Evolutionary conservation across 2,797 vertebrate species (phyloP).

Genomic region (Characodon lateralis): DNA sequence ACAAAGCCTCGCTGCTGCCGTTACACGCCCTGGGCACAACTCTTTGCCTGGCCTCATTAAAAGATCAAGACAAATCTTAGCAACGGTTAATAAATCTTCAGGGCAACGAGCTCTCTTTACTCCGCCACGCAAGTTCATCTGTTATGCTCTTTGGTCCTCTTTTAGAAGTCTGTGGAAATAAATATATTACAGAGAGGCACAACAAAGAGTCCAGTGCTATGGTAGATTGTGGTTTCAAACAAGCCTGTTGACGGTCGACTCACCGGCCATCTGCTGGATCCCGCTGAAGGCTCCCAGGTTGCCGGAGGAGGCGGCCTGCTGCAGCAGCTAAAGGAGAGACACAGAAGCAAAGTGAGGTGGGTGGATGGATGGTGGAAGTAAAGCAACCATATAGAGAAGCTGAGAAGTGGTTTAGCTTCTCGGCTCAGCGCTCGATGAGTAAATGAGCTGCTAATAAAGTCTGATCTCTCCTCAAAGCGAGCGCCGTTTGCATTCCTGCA

Average conservation of each 20-base stretch:
- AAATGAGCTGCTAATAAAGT: conserved; percentile 70
- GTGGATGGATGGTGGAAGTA: conserved; percentile 22
- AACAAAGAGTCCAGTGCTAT: conserved; percentile 47
- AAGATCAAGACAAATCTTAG: conserved; percentile 76
- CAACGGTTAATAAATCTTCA: conserved; percentile 71
- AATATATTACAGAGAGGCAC: conserved; percentile 31
- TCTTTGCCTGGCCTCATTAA: conserved; percentile 72
- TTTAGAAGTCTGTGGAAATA: conserved; percentile 51
- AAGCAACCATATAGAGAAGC: conserved; percentile 36
- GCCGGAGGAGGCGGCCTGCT: conserved; percentile 95
- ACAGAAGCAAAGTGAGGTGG: conserved; percentile 31
- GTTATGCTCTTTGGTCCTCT: conserved; percentile 71
- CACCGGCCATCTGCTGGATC: conserved; percentile 99
- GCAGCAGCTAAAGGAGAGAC: conserved; percentile 85
- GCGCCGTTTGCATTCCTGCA: conserved; percentile 58
- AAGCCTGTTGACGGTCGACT: conserved; percentile 71
- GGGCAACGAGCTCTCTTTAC: conserved; percentile 63
- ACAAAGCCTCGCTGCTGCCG: conserved; percentile 58
- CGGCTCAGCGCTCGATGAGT: conserved; percentile 60
- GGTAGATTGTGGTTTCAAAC: conserved; percentile 9
- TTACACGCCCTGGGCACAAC: conserved; percentile 58
- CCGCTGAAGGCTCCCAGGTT: conserved; percentile 95
- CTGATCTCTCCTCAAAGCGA: conserved; percentile 63
- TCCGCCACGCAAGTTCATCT: conserved; percentile 63
- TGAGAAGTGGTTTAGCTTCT: conserved; percentile 33